Base-by-base conservation (phyloP, 1,140 invertebrate genomes). In the Hylaeus anthracinus region DNA sequence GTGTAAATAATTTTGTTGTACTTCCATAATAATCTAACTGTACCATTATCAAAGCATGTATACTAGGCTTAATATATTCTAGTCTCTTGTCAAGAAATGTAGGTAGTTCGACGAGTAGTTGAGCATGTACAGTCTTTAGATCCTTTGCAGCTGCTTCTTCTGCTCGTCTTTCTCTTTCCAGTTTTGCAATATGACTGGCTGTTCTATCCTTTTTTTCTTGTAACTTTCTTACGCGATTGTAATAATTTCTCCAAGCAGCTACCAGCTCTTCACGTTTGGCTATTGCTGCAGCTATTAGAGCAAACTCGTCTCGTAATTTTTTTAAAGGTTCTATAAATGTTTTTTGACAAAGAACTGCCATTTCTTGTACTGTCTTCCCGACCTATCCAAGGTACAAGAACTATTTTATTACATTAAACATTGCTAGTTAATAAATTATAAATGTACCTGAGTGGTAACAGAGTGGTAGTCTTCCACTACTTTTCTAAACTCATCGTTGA, bases 21-120 rank as follows among this genome's bases (percentile, higher is more conserved):
- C 90, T 91, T 2, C 93, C 93, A 79, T 94, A 93, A 81, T 94
- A 93, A 79, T 94, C 91, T 45, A 94, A 83, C 64, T 94, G 93
- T 82, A 93, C 91, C 86, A 93, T 90, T 8, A 94, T 92, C 3
- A 94, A 77, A 41, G 94, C 93, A 65, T 93, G 90, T 37, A 94
- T 70, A 64, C 90, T 91, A 37, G 94, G 94, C 74, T 91, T 90
- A 26, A 94, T 92, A 55, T 93, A 92, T 61, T 91, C 90, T 6
- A 91, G 56, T 80, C 93, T 88, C 74, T 91, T 93, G 0, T 93
- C 91, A 10, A 94, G 83, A 80, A 94, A 92, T 76, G 80, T 61
- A 5, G 89, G 89, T 26, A 94, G 74, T 71, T 92, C 92, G 5
- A 73, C 26, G 5, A 94, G 85, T 63, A 94, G 79, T 53, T 89